These are phyloP conservation scores for Drosophila buzzatii DNA, from an alignment of 2,888 invertebrate species.

Conservation along the genomic window DNA sequence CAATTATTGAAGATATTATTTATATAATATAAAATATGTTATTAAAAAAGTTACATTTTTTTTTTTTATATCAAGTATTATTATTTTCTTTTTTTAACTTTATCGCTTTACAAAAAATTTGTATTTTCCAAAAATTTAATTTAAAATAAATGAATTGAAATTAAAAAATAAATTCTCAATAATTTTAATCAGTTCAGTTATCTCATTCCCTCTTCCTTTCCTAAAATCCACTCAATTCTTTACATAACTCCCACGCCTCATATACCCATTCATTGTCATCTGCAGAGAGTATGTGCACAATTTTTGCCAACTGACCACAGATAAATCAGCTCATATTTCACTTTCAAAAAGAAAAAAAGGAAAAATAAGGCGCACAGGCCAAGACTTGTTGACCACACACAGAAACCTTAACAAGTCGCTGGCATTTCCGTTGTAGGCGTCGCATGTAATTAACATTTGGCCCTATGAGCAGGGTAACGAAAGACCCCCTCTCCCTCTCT, in stretches of 20 bases:
- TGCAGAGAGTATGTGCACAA: constrained; percentile 31
- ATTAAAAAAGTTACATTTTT: no score
- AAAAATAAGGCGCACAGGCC: constrained; percentile 11
- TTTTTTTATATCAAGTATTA: no score
- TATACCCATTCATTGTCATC: not conserved
- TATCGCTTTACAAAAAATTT: no score
- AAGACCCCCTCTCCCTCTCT: not conserved
- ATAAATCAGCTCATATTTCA: constrained; percentile 71
- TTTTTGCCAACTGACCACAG: constrained; percentile 49
- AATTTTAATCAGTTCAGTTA: not conserved
- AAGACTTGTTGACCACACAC: constrained; percentile 65
- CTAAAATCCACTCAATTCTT: no score
- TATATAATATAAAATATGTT: no score
- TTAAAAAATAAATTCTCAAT: not conserved
- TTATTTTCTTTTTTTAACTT: no score
- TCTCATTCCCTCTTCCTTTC: not conserved
- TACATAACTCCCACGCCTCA: not conserved
- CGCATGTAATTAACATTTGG: constrained; percentile 72
- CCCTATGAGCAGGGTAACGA: constrained; percentile 50
- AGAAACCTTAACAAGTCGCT: constrained; percentile 40
- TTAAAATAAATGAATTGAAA: no score
- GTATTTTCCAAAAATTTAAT: no score
- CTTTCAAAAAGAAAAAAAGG: constrained; percentile 35
- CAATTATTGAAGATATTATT: no score
- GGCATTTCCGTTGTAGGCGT: constrained; percentile 71